Percentiles rank a stretch among this genome's conserved stretches.
phyloP scores from a whole-genome alignment of 2,797 vertebrate genomes.

The Ispidina lecontei region DNA sequence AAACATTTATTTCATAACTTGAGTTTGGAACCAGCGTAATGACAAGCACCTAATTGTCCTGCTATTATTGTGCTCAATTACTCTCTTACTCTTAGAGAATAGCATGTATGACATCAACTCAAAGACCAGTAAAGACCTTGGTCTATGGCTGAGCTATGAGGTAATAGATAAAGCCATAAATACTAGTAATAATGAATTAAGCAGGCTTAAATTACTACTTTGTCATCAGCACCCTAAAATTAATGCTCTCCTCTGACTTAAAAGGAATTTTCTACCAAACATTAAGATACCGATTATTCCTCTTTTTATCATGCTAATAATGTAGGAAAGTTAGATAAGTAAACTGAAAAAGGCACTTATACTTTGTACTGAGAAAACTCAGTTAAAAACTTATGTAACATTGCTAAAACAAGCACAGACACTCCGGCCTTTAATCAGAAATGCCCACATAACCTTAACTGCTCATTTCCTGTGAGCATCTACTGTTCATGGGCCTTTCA shows the following conservation, averaged over 20 bases:
- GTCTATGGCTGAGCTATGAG: neutral
- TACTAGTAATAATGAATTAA: neutral
- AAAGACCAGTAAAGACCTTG: neutral
- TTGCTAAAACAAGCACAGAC: neutral
- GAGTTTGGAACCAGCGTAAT: neutral
- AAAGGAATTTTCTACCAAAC: neutral
- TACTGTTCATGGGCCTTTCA: neutral
- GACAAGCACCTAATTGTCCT: constrained; percentile 2
- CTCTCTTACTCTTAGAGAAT: neutral
- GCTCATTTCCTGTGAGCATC: neutral
- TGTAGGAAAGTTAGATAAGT: neutral
- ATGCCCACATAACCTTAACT: neutral
- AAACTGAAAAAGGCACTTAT: neutral
- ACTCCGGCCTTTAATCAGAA: neutral
- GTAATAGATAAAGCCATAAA: neutral
- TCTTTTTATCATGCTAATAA: neutral
- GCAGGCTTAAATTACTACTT: neutral
- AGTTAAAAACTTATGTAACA: neutral
- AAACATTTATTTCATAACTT: constrained; percentile 7
- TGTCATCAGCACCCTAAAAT: neutral
- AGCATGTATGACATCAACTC: neutral
- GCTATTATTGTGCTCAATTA: neutral
- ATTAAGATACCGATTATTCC: neutral
- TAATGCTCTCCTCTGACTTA: neutral
- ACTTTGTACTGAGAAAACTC: neutral